Evolutionary conservation across 2,797 vertebrate species (phyloP), one percentile per base, ranked within the genome.

Genomic region (Amniataba percoides): DNA sequence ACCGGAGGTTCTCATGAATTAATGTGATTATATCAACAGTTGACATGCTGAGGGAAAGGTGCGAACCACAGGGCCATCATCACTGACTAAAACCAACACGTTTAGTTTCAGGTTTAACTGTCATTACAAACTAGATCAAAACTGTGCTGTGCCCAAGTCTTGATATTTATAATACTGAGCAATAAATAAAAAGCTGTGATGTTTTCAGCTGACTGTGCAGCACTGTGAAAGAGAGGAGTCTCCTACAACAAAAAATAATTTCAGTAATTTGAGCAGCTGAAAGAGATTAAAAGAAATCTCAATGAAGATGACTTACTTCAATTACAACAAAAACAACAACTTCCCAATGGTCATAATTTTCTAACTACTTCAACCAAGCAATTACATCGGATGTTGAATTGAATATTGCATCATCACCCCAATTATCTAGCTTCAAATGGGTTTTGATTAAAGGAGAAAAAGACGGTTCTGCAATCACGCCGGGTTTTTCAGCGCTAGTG

Each of bases 351-450:
- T 59, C 40, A 60, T 51, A 21, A 55, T 58, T 68, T 78, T 82
- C 55, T 63, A 13, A 61, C 49, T 62, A 31, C 45, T 73, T 67
- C 58, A 79, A 70, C 27, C 21, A 43, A 59, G 49, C 48, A 76
- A 71, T 80, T 63, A 67, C 21, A 70, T 51, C 1, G 25, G 63
- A 60, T 53, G 3, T 45, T 60, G 23, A 71, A 66, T 59, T 71
- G 21, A 77, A 82, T 63, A 78, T 69, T 71, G 67, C 77, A 76
- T 77, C 81, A 87, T 79, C 64, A 80, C 19, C 64, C 55, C 55
- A 80, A 74, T 88, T 80, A 78, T 87, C 63, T 48, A 4, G 57
- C 39, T 77, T 75, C n/a, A 77, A 73, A 81, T 78, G 51, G 49
- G 39, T 78, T 85, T 77, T 70, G 5, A 84, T 83, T 83, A 8